Evolutionary conservation across 2,113 vertebrate genomes (phyloP).

Genomic region (Butorides virescens): DNA sequence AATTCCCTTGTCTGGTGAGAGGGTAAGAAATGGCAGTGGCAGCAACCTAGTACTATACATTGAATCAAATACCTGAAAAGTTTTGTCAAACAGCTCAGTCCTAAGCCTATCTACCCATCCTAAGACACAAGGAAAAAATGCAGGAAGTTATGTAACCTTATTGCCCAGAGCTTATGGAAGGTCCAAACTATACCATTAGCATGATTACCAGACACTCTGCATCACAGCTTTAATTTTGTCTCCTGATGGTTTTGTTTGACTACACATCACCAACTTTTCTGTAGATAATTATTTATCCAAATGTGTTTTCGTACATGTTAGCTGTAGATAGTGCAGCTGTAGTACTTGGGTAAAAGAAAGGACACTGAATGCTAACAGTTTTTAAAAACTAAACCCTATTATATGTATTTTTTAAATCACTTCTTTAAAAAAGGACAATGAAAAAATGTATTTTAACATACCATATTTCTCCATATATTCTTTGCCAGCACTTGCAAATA

Average conservation of each 20-base stretch:
- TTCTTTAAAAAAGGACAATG: neutral
- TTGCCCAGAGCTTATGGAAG: neutral
- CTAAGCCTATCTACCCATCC: neutral
- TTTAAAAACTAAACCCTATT: neutral
- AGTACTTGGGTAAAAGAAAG: neutral
- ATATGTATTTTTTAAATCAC: neutral
- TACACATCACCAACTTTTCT: neutral
- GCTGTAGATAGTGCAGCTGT: neutral
- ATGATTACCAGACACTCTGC: neutral
- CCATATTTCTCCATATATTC: conserved; percentile 97
- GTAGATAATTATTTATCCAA: neutral
- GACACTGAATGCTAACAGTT: neutral
- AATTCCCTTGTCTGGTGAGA: neutral
- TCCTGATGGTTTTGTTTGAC: neutral
- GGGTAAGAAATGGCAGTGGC: neutral
- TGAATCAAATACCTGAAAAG: neutral
- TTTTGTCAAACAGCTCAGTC: neutral
- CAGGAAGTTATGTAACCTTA: neutral
- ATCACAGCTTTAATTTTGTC: neutral
- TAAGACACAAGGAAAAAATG: neutral
- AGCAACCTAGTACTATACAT: neutral
- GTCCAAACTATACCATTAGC: neutral
- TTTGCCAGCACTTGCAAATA: conserved; percentile 88
- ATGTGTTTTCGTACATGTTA: neutral
- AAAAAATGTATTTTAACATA: conserved; percentile 47